Base-by-base conservation (phyloP, 2,888 invertebrate genomes). In the Thyatira batis region DNA sequence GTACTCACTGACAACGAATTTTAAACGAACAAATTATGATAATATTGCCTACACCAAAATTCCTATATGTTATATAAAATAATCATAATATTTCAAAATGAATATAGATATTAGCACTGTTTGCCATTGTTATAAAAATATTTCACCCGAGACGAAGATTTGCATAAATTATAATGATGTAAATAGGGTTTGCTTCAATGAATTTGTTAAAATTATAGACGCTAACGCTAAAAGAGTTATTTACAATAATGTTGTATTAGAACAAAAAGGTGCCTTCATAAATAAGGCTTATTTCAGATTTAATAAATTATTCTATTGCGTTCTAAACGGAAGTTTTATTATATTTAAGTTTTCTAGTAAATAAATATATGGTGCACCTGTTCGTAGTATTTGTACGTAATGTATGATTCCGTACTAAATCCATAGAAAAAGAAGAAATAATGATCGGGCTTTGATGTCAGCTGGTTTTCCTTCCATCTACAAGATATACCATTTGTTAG, bases 1-100 rank as follows among this genome's bases (percentile, higher is more conserved):
- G 93, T 94, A 55, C 89, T 87, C 49, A 91, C 91, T 55, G 87
- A 92, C 91, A 86, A 85, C 88, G 90, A 91, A 78, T 71, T 78
- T 53, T 84, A 73, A 87, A 80, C 78, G 82, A 87, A 81, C 82
- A 85, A 84, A 84, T 73, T 73, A 81, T 80, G 76, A 78, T 81
- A 78, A 59, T 65, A 65, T 49, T 53, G 58, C 59, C 60, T 58
- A 55, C 55, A 58, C 60, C 51, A 56, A 59, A 58, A 58, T 58
- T 51, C 50, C 56, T 59, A 57, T 61, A 69, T 60, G 66, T 69
- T 70, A 71, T 70, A 64, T 69, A 27, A 48, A 20, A 28, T 60
- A 71, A 58, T 69, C 61, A 58, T 66, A 69, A 76, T 71, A 69
- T 65, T 73, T 65, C 69, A 75, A 73, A 69, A 78, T 80, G 80